phyloP scores from a whole-genome alignment of 2,113 vertebrate species.

The Irena cyanogastra region DNA sequence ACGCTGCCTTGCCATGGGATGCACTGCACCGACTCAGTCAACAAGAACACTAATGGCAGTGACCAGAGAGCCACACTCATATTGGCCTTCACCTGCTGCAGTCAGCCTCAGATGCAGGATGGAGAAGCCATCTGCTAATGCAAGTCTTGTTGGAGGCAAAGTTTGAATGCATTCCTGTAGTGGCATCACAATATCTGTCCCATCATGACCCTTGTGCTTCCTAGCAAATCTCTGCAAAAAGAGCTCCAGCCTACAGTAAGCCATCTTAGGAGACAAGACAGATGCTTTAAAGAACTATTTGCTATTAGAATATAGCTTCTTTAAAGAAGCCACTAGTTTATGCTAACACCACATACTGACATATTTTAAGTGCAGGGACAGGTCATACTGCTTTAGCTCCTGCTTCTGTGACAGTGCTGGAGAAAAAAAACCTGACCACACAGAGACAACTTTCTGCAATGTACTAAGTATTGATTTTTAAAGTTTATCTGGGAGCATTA shows the following conservation, averaged over 20 bases:
- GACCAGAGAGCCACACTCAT: neutral
- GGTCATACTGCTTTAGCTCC: neutral
- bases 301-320: no score
- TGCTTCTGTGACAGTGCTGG: neutral
- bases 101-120: neutral
- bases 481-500: neutral
- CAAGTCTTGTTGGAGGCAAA: neutral
- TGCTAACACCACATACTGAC: neutral
- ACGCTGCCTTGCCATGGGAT: fast-evolving
- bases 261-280: neutral
- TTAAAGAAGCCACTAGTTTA: neutral
- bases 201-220: fast-evolving
- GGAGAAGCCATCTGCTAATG: neutral
- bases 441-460: neutral
- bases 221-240: neutral
- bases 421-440: neutral
- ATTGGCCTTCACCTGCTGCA: neutral
- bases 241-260: neutral
- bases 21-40: neutral
- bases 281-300: neutral
- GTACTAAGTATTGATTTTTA: neutral
- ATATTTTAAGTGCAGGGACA: neutral
- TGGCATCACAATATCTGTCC: neutral
- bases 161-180: neutral
- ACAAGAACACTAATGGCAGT: neutral